Percentiles rank a stretch among this genome's conserved stretches.
Evolutionary conservation across 2,888 invertebrate genomes (phyloP).

Genomic region (Cheilosia vulpina): DNA sequence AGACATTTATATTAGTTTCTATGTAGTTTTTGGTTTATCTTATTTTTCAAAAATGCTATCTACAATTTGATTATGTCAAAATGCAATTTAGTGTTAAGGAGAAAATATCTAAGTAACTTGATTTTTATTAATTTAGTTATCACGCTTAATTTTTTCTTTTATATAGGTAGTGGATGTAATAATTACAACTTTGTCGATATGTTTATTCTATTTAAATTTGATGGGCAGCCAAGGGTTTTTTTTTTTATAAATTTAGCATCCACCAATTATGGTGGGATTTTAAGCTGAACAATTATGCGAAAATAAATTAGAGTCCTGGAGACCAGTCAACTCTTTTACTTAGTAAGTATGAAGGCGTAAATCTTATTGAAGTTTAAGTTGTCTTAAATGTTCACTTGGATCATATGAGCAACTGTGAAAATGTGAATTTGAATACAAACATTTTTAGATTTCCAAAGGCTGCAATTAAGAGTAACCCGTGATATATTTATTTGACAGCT

Average conservation of each 20-base stretch:
- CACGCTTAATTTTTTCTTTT: slow-evolving; percentile 11
- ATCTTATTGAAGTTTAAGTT: no score
- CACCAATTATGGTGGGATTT: not conserved
- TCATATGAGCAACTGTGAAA: no score
- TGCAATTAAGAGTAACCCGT: no score
- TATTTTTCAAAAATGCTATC: slow-evolving; percentile 54
- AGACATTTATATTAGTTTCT: slow-evolving; percentile 29
- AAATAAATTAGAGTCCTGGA: no score
- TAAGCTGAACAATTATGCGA: not conserved
- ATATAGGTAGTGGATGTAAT: slow-evolving; percentile 19
- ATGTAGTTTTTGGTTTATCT: slow-evolving; percentile 3
- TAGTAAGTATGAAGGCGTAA: no score
- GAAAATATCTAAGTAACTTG: slow-evolving; percentile 25
- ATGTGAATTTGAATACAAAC: no score
- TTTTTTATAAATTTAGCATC: not conserved
- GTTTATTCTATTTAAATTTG: slow-evolving; percentile 48
- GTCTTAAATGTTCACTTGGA: no score
- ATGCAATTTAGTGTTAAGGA: slow-evolving; percentile 45
- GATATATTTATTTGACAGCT: no score
- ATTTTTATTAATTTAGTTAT: slow-evolving; percentile 13
- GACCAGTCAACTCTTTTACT: no score
- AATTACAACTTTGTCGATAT: slow-evolving; percentile 51
- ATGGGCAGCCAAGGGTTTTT: slow-evolving; percentile 26
- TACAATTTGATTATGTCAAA: slow-evolving; percentile 59
- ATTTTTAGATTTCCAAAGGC: no score